Evolutionary conservation across 2,888 invertebrate genomes (phyloP).

Genomic region (Leptopterna dolabrata): DNA sequence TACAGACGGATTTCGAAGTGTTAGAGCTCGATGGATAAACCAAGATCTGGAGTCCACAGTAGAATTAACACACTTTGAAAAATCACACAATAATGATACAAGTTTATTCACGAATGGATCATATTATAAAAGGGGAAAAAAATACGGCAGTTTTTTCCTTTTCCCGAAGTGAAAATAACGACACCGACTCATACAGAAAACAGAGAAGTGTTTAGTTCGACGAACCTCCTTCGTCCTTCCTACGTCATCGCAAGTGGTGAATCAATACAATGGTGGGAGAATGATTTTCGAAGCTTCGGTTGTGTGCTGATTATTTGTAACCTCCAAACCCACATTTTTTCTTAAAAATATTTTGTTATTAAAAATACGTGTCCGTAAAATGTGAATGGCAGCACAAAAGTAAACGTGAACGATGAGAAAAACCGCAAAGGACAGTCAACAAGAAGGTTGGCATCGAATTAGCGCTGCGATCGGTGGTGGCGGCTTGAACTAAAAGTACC

Average conservation of each 20-base stretch:
- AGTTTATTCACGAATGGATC: neutral
- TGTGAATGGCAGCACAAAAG: no score
- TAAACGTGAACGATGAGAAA: no score
- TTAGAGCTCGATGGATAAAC: neutral
- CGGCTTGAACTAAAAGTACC: neutral
- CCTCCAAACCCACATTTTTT: no score
- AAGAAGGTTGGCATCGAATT: neutral
- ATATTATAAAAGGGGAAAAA: neutral
- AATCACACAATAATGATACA: neutral
- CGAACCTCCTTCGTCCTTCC: neutral
- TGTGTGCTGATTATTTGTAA: no score
- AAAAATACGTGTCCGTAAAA: no score
- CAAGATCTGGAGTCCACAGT: neutral
- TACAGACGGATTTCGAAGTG: neutral
- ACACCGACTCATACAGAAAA: neutral
- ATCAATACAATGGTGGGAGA: neutral
- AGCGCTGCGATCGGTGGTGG: neutral
- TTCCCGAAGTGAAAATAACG: neutral
- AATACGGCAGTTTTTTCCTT: neutral
- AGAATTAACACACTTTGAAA: neutral
- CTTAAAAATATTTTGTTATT: no score
- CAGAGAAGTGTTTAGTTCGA: neutral
- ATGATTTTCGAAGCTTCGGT: neutral
- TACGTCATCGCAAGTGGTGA: neutral
- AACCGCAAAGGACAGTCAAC: neutral